Evolutionary conservation across 37 sponge, comb jelly and placozoan species (phyloP), one percentile per base, ranked within the genome.

Genomic region (Spongilla lacustris): DNA sequence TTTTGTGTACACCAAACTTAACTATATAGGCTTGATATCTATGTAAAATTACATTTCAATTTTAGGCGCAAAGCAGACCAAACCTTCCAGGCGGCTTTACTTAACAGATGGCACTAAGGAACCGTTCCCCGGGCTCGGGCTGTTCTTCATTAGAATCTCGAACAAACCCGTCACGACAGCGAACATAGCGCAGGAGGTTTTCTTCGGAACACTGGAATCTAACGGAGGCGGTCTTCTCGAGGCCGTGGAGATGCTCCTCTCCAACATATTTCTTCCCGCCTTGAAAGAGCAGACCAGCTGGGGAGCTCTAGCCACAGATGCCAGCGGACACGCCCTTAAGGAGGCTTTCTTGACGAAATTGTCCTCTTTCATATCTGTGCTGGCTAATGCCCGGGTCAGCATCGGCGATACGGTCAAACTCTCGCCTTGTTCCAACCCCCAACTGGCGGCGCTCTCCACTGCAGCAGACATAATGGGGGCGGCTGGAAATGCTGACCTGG

Each of bases 361-460:
- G 26, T 87, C 88, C 34, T 83, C 86, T 30, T 99, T 96, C 83
- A 94, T 95, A 1, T 71, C 87, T 9, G 91, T 99, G 17, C 79
- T 99, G 37, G 80, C 96, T 28, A 92, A 93, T 73, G 99, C 99
- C 19, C 91, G 94, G 72, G 91, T 94, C 31, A 96, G 91, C 78
- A 83, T 99, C 17, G 93, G 89, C 5, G 95, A 99, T 36, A 83
- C 84, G 8, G 89, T 95, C 21, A 69, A 93, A 32, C 87, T 97
- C 49, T 84, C 93, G 25, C 88, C 84, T 36, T 91, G 91, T 82
- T 77, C 67, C 0, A 48, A 86, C 48, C 58, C 84, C 29, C 77
- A 76, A 13, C 78, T 94, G 38, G 35, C 67, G 0, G 83, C 37
- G 24, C n/a, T 97, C 34, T 71, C 75, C n/a, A 83, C 87, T 27